Evolutionary conservation across 2,797 vertebrate species (phyloP).

Genomic region (Acestrorhynchus altus): DNA sequence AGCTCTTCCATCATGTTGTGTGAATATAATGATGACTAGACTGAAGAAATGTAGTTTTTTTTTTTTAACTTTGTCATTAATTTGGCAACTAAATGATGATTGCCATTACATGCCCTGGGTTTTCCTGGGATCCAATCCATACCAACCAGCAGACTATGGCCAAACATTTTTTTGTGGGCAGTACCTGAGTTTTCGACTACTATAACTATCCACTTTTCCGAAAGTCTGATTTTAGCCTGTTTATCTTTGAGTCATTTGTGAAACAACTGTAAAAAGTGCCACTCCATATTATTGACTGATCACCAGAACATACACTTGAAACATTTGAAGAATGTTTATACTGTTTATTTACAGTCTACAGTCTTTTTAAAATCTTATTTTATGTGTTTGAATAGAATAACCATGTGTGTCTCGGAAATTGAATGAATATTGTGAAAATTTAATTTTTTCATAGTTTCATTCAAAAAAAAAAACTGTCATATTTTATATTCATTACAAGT

Average conservation of each 20-base stretch:
- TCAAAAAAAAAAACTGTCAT: no score
- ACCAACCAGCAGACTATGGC: conserved; percentile 2
- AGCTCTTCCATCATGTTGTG: neutral
- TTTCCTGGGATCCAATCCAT: neutral
- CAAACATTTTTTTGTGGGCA: neutral
- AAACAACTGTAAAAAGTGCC: conserved; percentile 18
- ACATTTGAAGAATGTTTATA: conserved; percentile 3
- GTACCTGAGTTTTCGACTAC: neutral
- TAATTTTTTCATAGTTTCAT: no score
- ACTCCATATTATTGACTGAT: conserved; percentile 18
- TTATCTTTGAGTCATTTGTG: conserved; percentile 10
- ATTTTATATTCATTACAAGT: no score
- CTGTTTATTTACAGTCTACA: conserved; percentile 16
- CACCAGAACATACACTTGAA: conserved; percentile 38
- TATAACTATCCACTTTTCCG: neutral
- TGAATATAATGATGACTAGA: conserved; percentile 27
- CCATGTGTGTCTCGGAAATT: neutral
- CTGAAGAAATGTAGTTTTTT: conserved; percentile 24
- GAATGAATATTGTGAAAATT: conserved; percentile 14
- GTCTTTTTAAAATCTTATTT: conserved; percentile 4
- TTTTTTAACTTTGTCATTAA: neutral
- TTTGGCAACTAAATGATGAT: neutral
- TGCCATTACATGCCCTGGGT: neutral
- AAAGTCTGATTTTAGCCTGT: neutral
- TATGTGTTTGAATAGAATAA: no score